phyloP scores from a whole-genome alignment of 2,113 vertebrate species.

The Bubalus kerabau region DNA sequence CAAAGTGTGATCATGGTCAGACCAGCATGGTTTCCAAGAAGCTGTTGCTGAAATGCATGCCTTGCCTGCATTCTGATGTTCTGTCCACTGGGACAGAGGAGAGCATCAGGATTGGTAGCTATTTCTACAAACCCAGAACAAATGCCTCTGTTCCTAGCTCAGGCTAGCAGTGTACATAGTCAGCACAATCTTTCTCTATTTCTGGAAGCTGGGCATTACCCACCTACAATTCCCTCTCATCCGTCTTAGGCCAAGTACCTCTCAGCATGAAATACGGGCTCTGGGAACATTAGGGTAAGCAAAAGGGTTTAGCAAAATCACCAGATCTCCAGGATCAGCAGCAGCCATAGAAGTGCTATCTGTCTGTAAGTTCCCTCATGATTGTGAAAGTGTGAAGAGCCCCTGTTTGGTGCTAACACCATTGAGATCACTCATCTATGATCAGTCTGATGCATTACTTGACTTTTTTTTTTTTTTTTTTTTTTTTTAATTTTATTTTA shows the following conservation, averaged over 20 bases:
- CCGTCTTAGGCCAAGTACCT: slow-evolving; percentile 64
- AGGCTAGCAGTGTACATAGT: slow-evolving; percentile 55
- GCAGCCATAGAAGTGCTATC: slow-evolving; percentile 16
- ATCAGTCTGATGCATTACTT: not conserved
- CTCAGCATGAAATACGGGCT: slow-evolving; percentile 65
- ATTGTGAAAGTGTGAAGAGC: not conserved
- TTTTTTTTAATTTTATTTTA: too few species aligned
- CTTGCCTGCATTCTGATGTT: slow-evolving; percentile 51
- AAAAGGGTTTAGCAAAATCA: slow-evolving; percentile 47
- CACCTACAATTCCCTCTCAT: slow-evolving; percentile 46
- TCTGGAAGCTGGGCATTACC: slow-evolving; percentile 59
- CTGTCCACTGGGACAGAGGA: slow-evolving; percentile 52
- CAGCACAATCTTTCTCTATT: slow-evolving; percentile 56
- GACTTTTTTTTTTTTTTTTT: too few species aligned
- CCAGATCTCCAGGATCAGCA: slow-evolving; percentile 50
- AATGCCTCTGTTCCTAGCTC: slow-evolving; percentile 63
- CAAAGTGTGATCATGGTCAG: not conserved
- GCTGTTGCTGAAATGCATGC: slow-evolving; percentile 36
- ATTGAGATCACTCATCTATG: not conserved
- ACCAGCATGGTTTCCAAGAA: not conserved
- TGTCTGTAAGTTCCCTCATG: not conserved
- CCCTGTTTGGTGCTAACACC: not conserved
- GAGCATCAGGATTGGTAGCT: slow-evolving; percentile 53
- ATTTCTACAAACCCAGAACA: slow-evolving; percentile 55
- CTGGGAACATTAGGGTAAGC: slow-evolving; percentile 65